These are phyloP conservation scores for Diorhabda elongata DNA, from an alignment of 1,140 invertebrate genomes.

Conservation along the genomic window DNA sequence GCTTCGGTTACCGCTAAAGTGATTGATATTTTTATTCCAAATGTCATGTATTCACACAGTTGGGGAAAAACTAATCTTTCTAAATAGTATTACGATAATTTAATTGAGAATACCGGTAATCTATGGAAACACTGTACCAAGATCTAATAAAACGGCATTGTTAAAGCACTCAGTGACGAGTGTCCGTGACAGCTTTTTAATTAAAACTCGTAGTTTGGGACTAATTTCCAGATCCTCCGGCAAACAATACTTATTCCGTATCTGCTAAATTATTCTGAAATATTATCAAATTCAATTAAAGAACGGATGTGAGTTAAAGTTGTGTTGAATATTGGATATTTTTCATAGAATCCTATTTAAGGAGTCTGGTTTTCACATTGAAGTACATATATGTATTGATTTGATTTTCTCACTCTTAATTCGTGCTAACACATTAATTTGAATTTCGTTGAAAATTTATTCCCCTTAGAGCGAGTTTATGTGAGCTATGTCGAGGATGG, in stretches of 20 bases:
- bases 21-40: too few species aligned
- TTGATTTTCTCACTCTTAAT: too few species aligned
- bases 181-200: conserved; percentile 27
- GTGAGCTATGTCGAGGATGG: too few species aligned
- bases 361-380: not conserved
- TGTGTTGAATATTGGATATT: not conserved
- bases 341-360: not conserved
- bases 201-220: conserved; percentile 26
- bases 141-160: not conserved
- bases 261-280: conserved; percentile 22
- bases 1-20: too few species aligned
- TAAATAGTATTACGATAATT: too few species aligned
- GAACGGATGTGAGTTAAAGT: conserved; percentile 10
- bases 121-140: not conserved
- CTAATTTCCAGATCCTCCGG: conserved; percentile 21
- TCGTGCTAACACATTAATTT: too few species aligned
- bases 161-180: conserved; percentile 38
- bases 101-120: not conserved
- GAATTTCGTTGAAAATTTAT: too few species aligned
- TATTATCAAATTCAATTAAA: conserved; percentile 29
- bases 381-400: too few species aligned
- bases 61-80: too few species aligned
- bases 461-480: too few species aligned
- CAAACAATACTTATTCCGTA: conserved; percentile 13
- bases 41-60: too few species aligned